These are phyloP conservation scores for Malacoctenus gilli DNA, from an alignment of 2,797 vertebrate genomes.

Conservation along the genomic window DNA sequence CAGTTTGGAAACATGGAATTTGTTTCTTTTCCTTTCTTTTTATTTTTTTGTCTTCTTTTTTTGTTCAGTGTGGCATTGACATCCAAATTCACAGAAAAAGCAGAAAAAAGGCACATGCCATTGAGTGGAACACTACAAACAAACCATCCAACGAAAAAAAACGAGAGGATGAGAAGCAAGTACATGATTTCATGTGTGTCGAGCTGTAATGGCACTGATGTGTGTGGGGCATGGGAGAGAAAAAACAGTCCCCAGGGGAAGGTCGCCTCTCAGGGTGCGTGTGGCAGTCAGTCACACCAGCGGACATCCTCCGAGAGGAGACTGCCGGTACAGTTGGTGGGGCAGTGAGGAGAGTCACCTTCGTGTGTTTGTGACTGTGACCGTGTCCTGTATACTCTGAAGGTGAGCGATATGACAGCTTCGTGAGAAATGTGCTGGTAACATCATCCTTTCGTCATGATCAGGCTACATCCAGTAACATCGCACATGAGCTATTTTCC, in stretches of 20 bases:
- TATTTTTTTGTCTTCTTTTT: slow-evolving; percentile 4
- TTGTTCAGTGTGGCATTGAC: slow-evolving; percentile 72
- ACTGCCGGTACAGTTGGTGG: slow-evolving; percentile 53
- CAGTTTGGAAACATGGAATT: slow-evolving; percentile 54
- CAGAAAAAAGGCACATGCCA: slow-evolving; percentile 87
- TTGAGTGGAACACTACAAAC: slow-evolving; percentile 78
- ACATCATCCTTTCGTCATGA: slow-evolving; percentile 78
- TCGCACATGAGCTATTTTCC: slow-evolving; percentile 76
- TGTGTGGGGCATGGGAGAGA: slow-evolving; percentile 52
- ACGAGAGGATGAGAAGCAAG: slow-evolving; percentile 65
- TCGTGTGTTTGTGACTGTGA: slow-evolving; percentile 48
- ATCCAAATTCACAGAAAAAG: slow-evolving; percentile 81
- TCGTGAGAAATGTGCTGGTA: slow-evolving; percentile 83
- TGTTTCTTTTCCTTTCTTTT: not conserved
- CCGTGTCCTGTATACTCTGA: slow-evolving; percentile 67
- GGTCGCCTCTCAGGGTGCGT: slow-evolving; percentile 32
- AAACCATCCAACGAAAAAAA: slow-evolving; percentile 67
- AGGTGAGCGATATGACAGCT: slow-evolving; percentile 73
- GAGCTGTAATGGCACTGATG: slow-evolving; percentile 74
- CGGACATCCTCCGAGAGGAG: slow-evolving; percentile 55
- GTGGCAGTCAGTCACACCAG: slow-evolving; percentile 63
- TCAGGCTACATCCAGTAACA: slow-evolving; percentile 83
- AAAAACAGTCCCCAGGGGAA: slow-evolving; percentile 18
- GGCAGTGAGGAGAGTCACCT: slow-evolving; percentile 65
- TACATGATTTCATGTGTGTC: slow-evolving; percentile 63